Evolutionary conservation across 1,140 invertebrate genomes (phyloP).

Genomic region (Cotesia typhae): DNA sequence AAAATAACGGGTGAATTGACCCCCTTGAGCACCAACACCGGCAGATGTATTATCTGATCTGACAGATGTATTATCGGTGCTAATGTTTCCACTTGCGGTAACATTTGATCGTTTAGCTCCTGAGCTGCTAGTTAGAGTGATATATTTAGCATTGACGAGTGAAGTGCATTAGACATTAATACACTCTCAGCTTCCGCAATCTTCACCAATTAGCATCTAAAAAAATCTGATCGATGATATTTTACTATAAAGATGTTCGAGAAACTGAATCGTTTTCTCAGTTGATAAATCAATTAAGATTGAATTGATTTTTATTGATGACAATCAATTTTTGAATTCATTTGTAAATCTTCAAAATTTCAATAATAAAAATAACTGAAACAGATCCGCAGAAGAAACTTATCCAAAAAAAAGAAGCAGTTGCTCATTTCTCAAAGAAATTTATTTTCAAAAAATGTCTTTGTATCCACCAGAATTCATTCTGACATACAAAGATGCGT

Average conservation of each 20-base stretch:
- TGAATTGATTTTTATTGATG: background rate
- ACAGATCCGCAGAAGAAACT: background rate
- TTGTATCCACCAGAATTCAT: too few relatives aligned
- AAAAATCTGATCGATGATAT: slow-evolving; percentile 3
- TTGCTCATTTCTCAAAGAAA: too few relatives aligned
- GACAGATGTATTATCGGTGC: slow-evolving; percentile 12
- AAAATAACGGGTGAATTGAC: slow-evolving; percentile 11
- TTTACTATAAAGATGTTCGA: background rate
- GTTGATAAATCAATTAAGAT: slow-evolving; percentile 1
- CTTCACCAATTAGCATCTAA: background rate
- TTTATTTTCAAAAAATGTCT: too few relatives aligned
- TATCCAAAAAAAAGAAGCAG: too few relatives aligned
- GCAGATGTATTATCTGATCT: slow-evolving; percentile 5
- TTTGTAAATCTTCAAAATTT: background rate
- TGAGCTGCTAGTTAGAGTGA: slow-evolving; percentile 14
- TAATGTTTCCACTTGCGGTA: slow-evolving; percentile 14
- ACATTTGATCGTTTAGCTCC: slow-evolving; percentile 3
- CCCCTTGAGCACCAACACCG: background rate
- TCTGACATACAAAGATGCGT: background rate
- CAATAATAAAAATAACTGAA: slow-evolving; percentile 6
- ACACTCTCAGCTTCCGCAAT: slow-evolving; percentile 12
- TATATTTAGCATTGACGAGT: slow-evolving; percentile 12
- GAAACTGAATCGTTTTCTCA: background rate
- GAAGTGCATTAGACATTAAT: slow-evolving; percentile 10
- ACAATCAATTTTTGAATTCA: too few relatives aligned